Evolutionary conservation across 2,888 invertebrate species (phyloP).

Genomic region (Dryadula phaetusa): DNA sequence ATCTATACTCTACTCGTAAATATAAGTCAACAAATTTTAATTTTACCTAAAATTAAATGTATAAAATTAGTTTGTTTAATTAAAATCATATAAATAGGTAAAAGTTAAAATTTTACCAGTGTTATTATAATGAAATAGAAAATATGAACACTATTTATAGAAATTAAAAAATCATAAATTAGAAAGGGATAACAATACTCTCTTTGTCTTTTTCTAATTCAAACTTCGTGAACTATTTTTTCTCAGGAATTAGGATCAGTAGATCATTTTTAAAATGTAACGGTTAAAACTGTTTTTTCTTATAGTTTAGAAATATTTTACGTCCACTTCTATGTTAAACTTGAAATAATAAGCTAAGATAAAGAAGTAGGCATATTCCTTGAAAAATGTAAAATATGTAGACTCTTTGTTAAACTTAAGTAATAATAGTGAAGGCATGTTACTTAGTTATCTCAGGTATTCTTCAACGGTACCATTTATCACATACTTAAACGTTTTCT

Average conservation of each 20-base stretch:
- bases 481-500: too few relatives aligned
- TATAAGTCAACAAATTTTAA: not conserved
- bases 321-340: too few relatives aligned
- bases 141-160: not conserved
- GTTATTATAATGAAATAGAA: not conserved
- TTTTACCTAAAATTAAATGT: not conserved
- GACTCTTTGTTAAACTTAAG: not conserved
- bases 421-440: too few relatives aligned
- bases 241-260: not conserved
- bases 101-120: not conserved
- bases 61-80: not conserved
- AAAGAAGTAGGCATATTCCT: too few relatives aligned
- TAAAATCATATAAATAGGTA: not conserved
- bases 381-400: too few relatives aligned
- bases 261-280: constrained; percentile 12
- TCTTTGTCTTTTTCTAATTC: not conserved
- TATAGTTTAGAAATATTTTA: not conserved
- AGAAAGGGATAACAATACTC: not conserved
- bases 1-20: constrained; percentile 39
- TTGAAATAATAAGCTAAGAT: too few relatives aligned
- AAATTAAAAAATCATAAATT: not conserved
- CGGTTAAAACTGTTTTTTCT: not conserved
- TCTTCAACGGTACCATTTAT: too few relatives aligned
- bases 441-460: too few relatives aligned
- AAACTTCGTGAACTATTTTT: not conserved